These are phyloP conservation scores for Ciconia stormi DNA, from an alignment of 2,113 vertebrate genomes.

Conservation along the genomic window DNA sequence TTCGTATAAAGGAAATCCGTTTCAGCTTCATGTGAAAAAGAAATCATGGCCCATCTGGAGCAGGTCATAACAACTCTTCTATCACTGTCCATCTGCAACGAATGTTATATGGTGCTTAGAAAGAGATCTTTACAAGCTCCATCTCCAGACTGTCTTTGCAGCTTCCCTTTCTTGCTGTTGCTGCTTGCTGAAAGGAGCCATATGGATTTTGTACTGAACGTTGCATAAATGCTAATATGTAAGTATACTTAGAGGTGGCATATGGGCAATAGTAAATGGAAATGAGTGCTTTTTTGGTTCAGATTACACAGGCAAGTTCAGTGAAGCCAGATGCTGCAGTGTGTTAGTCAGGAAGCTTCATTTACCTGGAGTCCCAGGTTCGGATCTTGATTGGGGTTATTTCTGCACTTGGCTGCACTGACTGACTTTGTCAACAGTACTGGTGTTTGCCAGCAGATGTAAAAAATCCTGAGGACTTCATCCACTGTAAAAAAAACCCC, in stretches of 20 bases:
- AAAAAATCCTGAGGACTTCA: not conserved
- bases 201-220: slow-evolving; percentile 18
- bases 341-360: not conserved
- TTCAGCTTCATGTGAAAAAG: not conserved
- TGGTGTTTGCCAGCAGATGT: not conserved
- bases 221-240: slow-evolving; percentile 8
- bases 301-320: not conserved
- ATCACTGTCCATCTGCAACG: not conserved
- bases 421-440: not conserved
- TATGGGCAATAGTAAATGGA: slow-evolving; percentile 29
- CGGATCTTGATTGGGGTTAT: not conserved
- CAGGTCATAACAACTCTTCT: not conserved
- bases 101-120: not conserved
- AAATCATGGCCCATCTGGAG: not conserved
- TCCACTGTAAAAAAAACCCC: not conserved
- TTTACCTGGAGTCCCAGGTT: not conserved
- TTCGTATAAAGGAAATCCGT: not conserved
- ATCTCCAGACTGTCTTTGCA: not conserved
- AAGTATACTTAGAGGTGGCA: slow-evolving; percentile 26
- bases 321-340: not conserved
- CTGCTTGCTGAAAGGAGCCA: slow-evolving; percentile 30
- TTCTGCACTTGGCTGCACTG: not conserved
- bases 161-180: not conserved
- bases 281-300: not conserved
- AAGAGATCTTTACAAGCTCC: not conserved